A percentile compares a stretch with the other conserved stretches of the same genome.
phyloP scores from a whole-genome alignment of 2,113 vertebrate species.

The Xenopus laevis region DNA sequence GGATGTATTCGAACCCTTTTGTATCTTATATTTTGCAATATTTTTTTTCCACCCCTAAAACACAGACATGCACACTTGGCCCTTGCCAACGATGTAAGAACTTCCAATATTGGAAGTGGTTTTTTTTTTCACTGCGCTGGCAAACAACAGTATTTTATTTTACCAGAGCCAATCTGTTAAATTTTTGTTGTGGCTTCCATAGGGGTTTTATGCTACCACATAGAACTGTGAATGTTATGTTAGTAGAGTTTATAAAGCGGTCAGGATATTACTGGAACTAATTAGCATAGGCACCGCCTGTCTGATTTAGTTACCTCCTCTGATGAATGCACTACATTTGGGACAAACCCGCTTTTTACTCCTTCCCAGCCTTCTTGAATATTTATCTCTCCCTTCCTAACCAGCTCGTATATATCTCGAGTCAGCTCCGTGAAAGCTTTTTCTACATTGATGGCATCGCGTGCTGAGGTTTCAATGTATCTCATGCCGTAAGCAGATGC shows the following conservation, averaged over 20 bases:
- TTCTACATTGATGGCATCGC: slow-evolving; percentile 94
- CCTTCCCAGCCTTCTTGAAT: slow-evolving; percentile 98
- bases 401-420: slow-evolving; percentile 89
- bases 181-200: slow-evolving; percentile 46
- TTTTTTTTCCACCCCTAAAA: slow-evolving; percentile 46
- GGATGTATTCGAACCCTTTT: slow-evolving; percentile 11
- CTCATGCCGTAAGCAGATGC: slow-evolving; percentile 86
- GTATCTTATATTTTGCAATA: slow-evolving; percentile 33
- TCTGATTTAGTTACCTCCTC: slow-evolving; percentile 90
- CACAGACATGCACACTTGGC: slow-evolving; percentile 56
- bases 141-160: slow-evolving; percentile 14
- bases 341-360: slow-evolving; percentile 93
- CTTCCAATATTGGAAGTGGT: slow-evolving; percentile 7
- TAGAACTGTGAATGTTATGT: slow-evolving; percentile 59
- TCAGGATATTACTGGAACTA: slow-evolving; percentile 43
- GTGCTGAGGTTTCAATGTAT: slow-evolving; percentile 92
- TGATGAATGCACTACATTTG: slow-evolving; percentile 90
- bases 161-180: slow-evolving; percentile 47
- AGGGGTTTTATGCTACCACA: slow-evolving; percentile 47
- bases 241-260: slow-evolving; percentile 55
- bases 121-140: slow-evolving; percentile 7
- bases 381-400: slow-evolving; percentile 87
- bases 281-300: slow-evolving; percentile 89
- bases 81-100: slow-evolving; percentile 26
- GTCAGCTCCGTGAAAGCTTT: slow-evolving; percentile 95